These are phyloP conservation scores for Glaucomys volans DNA, from an alignment of 2,113 vertebrate species.

Conservation along the genomic window DNA sequence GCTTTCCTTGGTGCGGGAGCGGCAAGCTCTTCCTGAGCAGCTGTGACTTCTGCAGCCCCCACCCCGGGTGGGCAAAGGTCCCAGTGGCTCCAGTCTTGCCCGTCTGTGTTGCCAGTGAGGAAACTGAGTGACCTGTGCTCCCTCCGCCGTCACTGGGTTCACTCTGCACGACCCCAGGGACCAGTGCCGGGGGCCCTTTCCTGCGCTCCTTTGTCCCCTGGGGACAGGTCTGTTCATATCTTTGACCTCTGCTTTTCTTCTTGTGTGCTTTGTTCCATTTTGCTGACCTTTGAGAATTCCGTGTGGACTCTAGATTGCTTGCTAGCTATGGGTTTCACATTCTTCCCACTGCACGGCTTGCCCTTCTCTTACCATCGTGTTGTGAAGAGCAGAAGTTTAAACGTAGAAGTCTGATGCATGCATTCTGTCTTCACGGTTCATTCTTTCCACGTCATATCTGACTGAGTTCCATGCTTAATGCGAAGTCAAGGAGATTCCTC, in stretches of 20 bases:
- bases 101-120: neutral
- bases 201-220: neutral
- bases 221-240: neutral
- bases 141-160: neutral
- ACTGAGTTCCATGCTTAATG: neutral
- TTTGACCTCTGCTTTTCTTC: neutral
- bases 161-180: neutral
- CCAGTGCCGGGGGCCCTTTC: accelerated
- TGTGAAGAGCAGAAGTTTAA: neutral
- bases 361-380: neutral
- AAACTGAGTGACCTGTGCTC: no score
- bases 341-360: neutral
- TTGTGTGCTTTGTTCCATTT: neutral
- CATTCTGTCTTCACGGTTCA: neutral
- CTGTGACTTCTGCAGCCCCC: accelerated
- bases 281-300: neutral
- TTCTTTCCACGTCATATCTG: neutral
- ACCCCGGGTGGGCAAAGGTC: neutral
- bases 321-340: neutral
- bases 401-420: neutral
- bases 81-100: neutral
- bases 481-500: neutral
- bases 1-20: neutral
- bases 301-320: neutral
- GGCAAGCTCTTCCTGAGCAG: no score